A percentile compares a stretch with the other conserved stretches of the same genome.
Evolutionary conservation across 2,888 invertebrate genomes (phyloP).

Genomic region (Stenodera caucasica): DNA sequence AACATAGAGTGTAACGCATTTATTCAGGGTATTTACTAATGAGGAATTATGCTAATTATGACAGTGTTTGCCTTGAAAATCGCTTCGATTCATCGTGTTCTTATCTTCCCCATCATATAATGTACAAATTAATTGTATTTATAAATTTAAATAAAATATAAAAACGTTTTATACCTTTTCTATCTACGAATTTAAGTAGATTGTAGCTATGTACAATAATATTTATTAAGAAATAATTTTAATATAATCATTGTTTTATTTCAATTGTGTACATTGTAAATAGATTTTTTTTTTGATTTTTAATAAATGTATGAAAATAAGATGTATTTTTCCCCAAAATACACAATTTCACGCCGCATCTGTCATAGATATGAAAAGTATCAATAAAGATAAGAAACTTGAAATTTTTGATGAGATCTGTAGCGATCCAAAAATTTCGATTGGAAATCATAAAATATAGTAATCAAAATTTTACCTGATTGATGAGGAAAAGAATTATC

Average conservation of each 20-base stretch:
- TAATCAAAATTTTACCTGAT: too few relatives aligned
- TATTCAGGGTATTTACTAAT: slow-evolving; percentile 36
- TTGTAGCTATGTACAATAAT: slow-evolving; percentile 39
- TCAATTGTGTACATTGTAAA: slow-evolving; percentile 41
- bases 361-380: too few relatives aligned
- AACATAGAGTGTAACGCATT: slow-evolving; percentile 30
- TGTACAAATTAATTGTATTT: slow-evolving; percentile 33
- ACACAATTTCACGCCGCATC: too few relatives aligned
- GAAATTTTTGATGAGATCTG: too few relatives aligned
- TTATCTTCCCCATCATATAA: slow-evolving; percentile 26
- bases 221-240: slow-evolving; percentile 36
- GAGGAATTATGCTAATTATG: slow-evolving; percentile 19
- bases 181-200: slow-evolving; percentile 34
- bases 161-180: slow-evolving; percentile 29
- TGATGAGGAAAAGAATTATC: too few relatives aligned
- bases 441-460: too few relatives aligned
- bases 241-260: slow-evolving; percentile 40
- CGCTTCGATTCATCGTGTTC: slow-evolving; percentile 32
- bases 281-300: slow-evolving; percentile 35
- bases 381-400: too few relatives aligned
- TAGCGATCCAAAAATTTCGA: too few relatives aligned
- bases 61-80: slow-evolving; percentile 32
- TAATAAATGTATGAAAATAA: slow-evolving; percentile 38
- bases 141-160: slow-evolving; percentile 18
- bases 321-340: neutral